Base-by-base conservation (phyloP, 2,797 vertebrate species). In the Anguilla obscura region DNA sequence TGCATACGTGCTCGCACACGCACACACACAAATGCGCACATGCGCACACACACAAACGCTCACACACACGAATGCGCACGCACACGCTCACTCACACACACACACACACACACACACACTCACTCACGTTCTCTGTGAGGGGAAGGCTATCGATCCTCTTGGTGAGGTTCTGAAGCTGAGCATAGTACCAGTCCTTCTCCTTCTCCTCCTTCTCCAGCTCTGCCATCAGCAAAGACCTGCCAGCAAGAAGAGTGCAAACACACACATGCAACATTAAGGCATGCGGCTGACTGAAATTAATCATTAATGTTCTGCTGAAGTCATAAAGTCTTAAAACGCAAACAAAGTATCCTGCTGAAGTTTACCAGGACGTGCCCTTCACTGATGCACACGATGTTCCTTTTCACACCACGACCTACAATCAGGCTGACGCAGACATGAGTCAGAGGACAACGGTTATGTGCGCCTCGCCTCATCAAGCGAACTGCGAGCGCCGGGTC, bases 151-250 rank as follows among this genome's bases (percentile, higher is more conserved):
- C 98, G 88, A 99, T 99, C 92, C 98, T 96, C 94, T 99, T 99
- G 82, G 98, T 99, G 85, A 99, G 96, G 89, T 99, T 98, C 95
- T 99, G 98, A 92, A 99, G 96, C 93, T 99, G 98, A 90, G 98
- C 96, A 48, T 99, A 99, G 92, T 99, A 99, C 98, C 98, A 99
- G 91, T 98, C 98, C 92, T 99, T 99, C 93, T 99, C 98, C 88
- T 99, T 99, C 92, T 99, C 98, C 93, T 99, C 98, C 91, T 99
- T 99, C 93, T 99, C 98, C 92, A 99, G 96, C 92, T 99, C 98
- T 89, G 97, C 97, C 96, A 99, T 96, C 91, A 99, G 92, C 87
- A 99, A 96, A 87, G 97, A 96, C 91, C 98, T 99, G 12, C 60
- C 71, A 76, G 33, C 21, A 87, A 27, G 27, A 36, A 87, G 45